Conservation (phyloP, 92 coral and sea anemone species). For the Siderastrea siderea region DNA sequence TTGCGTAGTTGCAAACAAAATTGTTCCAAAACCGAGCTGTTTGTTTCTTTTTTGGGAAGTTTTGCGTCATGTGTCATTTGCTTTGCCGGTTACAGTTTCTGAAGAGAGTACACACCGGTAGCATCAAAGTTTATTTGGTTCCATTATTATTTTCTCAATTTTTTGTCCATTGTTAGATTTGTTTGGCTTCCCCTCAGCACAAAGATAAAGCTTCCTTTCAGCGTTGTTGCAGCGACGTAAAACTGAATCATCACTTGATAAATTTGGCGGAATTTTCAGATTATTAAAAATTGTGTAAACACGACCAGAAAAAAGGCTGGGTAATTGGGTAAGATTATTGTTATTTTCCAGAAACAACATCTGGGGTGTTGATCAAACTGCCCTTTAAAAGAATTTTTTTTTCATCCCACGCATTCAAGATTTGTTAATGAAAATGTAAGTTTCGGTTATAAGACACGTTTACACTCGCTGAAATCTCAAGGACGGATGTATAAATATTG, state of each 20-base stretch:
- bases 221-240: no score
- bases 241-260: not conserved
- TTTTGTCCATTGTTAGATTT: not conserved
- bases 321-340: no score
- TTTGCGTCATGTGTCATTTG: not conserved
- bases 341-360: not conserved
- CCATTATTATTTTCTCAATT: not conserved
- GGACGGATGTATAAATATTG: conserved; percentile 14
- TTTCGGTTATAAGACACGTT: not conserved
- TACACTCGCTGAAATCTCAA: conserved; percentile 11
- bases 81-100: not conserved
- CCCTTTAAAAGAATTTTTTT: not conserved
- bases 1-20: not conserved
- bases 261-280: no score
- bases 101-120: not conserved
- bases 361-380: not conserved
- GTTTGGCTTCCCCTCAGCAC: not conserved
- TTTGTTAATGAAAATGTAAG: not conserved
- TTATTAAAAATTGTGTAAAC: no score
- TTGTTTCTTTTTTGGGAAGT: not conserved
- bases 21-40: not conserved
- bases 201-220: not conserved
- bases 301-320: no score
- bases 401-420: not conserved
- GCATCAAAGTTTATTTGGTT: not conserved